Conservation (phyloP, 2,888 invertebrate species). For the Adineta ricciae region DNA sequence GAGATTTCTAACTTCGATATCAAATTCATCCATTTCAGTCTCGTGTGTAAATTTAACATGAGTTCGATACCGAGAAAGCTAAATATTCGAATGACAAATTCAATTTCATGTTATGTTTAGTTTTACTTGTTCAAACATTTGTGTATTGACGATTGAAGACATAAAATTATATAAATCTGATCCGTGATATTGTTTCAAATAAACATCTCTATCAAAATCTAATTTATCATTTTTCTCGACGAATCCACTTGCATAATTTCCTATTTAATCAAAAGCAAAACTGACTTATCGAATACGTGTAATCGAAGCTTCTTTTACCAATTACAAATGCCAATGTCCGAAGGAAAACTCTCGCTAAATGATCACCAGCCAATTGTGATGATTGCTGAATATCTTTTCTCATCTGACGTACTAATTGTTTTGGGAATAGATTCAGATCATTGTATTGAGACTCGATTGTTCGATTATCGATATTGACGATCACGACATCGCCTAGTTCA, state of each 20-base stretch:
- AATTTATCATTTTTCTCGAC: not conserved
- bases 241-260: slow-evolving; percentile 5
- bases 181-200: not conserved
- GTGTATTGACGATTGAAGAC: not conserved
- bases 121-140: slow-evolving; percentile 11
- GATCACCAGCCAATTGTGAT: not conserved
- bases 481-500: not conserved
- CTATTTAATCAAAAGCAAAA: not conserved
- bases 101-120: not conserved
- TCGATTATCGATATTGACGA: slow-evolving; percentile 4
- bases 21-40: not conserved
- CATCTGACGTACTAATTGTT: not conserved
- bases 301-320: not conserved
- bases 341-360: not conserved
- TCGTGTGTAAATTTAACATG: not conserved
- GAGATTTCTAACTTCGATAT: not conserved
- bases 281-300: not conserved
- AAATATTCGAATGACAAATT: not conserved
- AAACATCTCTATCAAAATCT: not conserved
- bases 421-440: not conserved
- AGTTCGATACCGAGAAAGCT: not conserved
- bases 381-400: slow-evolving; percentile 19
- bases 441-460: slow-evolving; percentile 1
- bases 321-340: not conserved
- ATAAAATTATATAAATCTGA: not conserved